Percentiles rank a stretch among this genome's conserved stretches.
phyloP scores from a whole-genome alignment of 30 jellyfish, hydroid and myxozoan species.

The Hydractinia echinata region DNA sequence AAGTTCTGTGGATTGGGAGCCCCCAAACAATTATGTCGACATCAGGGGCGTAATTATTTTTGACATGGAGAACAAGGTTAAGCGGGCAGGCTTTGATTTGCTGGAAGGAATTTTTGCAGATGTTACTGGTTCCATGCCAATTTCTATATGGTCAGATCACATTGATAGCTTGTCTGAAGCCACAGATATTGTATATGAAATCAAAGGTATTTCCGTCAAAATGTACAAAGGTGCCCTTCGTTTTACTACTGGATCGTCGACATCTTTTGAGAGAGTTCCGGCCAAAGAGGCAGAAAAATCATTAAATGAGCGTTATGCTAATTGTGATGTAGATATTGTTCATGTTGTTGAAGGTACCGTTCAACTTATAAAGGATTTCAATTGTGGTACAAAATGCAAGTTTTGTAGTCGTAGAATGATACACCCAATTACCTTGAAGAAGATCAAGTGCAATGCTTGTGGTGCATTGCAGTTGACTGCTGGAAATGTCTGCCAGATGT shows the following conservation, averaged over 20 bases:
- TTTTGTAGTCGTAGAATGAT: too few species aligned
- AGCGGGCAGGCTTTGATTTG: neutral
- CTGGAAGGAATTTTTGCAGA: neutral
- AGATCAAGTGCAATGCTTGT: too few species aligned
- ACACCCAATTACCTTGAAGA: too few species aligned
- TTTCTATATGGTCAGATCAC: neutral
- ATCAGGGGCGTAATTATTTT: neutral
- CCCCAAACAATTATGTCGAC: neutral
- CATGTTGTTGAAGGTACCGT: neutral
- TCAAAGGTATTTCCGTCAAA: neutral
- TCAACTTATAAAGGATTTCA: constrained; percentile 1
- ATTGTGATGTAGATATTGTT: too few species aligned
- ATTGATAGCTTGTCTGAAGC: neutral
- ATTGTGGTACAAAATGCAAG: neutral
- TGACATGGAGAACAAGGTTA: neutral
- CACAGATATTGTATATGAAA: neutral
- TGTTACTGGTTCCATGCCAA: neutral
- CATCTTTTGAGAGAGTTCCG: too few species aligned
- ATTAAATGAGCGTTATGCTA: too few species aligned
- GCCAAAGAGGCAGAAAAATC: too few species aligned
- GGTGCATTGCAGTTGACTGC: too few species aligned
- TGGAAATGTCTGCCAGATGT: too few species aligned
- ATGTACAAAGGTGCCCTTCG: neutral
- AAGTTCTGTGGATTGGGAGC: neutral
- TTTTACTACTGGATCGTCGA: too few species aligned